Conservation (phyloP, 2,797 vertebrate species). For the Macrochelys suwanniensis region DNA sequence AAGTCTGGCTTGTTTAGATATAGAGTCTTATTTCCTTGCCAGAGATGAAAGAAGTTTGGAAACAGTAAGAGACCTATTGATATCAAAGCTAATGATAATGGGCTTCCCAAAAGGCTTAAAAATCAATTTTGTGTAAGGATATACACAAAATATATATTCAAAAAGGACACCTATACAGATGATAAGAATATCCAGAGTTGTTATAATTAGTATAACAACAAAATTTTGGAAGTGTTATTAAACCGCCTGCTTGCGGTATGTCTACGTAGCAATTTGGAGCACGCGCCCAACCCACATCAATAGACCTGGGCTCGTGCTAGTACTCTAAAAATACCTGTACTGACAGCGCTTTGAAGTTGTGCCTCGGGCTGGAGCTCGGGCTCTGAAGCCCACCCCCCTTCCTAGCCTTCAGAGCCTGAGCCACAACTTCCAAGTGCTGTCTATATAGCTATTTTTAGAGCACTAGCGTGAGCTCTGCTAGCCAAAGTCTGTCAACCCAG, state of each 20-base stretch:
- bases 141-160: neutral
- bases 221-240: neutral
- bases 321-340: neutral
- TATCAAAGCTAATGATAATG: slow-evolving; percentile 30
- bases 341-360: neutral
- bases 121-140: neutral
- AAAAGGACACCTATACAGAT: neutral
- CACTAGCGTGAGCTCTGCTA: neutral
- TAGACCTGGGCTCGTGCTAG: neutral
- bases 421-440: too few species aligned
- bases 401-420: neutral
- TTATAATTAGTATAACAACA: neutral
- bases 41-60: neutral
- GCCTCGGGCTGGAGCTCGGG: neutral
- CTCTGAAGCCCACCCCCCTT: neutral
- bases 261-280: neutral
- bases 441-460: neutral
- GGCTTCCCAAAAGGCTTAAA: neutral
- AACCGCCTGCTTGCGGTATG: neutral
- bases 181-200: neutral
- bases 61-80: neutral
- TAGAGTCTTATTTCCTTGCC: slow-evolving; percentile 10
- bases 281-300: neutral
- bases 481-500: neutral
- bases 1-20: slow-evolving; percentile 12